Evolutionary conservation across 1,140 invertebrate species (phyloP).

Genomic region (Pseudobourletiella spinata): DNA sequence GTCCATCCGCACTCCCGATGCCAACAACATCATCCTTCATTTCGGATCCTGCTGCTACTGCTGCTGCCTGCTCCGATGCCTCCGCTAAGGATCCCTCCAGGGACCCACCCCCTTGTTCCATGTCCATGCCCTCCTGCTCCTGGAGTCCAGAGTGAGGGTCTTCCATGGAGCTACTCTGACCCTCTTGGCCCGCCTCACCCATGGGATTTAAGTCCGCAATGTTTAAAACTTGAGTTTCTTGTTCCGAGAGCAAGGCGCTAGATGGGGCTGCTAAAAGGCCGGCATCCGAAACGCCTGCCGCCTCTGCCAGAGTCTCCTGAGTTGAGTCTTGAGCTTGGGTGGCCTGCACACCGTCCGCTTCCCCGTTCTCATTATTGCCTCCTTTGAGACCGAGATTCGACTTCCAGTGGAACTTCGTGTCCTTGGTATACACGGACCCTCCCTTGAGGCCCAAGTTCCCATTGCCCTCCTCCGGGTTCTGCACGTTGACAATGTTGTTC

Average conservation of each 20-base stretch:
- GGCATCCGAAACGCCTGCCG: no score
- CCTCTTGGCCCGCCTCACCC: not conserved
- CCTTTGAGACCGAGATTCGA: not conserved
- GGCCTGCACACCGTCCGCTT: not conserved
- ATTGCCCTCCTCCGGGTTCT: not conserved
- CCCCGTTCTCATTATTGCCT: not conserved
- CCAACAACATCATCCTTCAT: not conserved
- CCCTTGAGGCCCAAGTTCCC: constrained; percentile 18
- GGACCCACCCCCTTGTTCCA: no score
- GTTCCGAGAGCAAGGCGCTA: not conserved
- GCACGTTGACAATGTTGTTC: constrained; percentile 5
- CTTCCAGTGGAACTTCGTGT: constrained; percentile 1
- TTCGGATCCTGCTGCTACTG: not conserved
- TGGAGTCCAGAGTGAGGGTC: no score
- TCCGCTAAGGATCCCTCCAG: no score
- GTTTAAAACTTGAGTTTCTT: not conserved
- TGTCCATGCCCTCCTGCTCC: not conserved
- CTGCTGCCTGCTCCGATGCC: no score
- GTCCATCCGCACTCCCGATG: not conserved
- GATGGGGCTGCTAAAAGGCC: not conserved
- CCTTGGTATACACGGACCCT: not conserved
- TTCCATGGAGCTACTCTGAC: no score
- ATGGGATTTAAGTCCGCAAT: not conserved
- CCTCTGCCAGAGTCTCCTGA: not conserved
- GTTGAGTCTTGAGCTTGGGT: not conserved